Conservation (phyloP, 1,140 invertebrate species). For the Popillia japonica region DNA sequence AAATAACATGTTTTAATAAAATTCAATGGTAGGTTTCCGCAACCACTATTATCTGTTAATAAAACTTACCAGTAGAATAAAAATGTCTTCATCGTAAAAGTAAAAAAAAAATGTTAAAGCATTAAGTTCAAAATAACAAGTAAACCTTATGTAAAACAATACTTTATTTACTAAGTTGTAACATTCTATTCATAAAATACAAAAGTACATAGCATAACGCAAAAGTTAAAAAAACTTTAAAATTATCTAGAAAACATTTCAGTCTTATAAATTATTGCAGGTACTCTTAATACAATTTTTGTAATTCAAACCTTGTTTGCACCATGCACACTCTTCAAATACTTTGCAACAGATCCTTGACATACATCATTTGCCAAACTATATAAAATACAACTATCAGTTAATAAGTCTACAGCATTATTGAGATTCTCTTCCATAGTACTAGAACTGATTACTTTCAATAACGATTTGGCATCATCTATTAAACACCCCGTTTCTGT, state of each 20-base stretch:
- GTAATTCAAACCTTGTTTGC: not conserved
- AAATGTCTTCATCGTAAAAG: no score
- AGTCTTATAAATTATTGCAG: constrained; percentile 26
- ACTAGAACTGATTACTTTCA: not conserved
- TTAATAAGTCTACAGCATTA: not conserved
- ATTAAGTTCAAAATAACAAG: not conserved
- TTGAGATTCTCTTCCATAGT: constrained; percentile 35
- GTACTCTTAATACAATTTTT: not conserved
- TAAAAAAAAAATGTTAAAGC: no score
- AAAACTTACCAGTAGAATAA: no score
- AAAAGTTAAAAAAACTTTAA: not conserved
- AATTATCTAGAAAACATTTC: constrained; percentile 18
- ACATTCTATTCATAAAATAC: constrained; percentile 2
- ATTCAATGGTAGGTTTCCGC: no score
- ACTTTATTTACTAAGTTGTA: not conserved
- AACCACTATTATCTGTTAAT: no score
- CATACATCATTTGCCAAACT: constrained; percentile 45
- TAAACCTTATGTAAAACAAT: not conserved
- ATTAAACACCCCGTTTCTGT: constrained; percentile 1
- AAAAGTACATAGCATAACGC: constrained; percentile 11
- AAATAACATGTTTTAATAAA: no score
- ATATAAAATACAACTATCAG: constrained; percentile 42
- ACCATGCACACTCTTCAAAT: not conserved
- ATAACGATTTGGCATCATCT: not conserved
- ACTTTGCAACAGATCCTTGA: constrained; percentile 38